Evolutionary conservation across 2,113 vertebrate species (phyloP).

Genomic region (Probosciger aterrimus): DNA sequence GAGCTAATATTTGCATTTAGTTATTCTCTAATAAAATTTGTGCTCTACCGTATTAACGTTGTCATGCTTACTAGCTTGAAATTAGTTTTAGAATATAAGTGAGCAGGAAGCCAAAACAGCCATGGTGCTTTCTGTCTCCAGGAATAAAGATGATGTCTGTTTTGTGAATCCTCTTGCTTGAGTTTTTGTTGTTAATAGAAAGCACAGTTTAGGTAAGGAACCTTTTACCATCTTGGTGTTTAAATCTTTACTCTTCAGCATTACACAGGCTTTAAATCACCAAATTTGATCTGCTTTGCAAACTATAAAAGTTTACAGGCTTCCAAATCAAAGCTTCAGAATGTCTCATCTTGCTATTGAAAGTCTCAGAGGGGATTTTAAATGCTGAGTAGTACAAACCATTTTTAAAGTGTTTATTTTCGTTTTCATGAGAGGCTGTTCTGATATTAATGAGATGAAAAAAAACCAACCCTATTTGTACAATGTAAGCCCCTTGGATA

Average conservation of each 20-base stretch:
- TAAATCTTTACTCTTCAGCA: neutral
- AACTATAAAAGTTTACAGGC: neutral
- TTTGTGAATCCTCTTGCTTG: neutral
- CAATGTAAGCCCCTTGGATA: neutral
- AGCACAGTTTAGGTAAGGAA: neutral
- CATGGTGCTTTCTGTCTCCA: neutral
- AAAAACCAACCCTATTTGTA: neutral
- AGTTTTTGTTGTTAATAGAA: neutral
- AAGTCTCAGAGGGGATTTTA: neutral
- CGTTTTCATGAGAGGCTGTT: neutral
- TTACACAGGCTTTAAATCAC: neutral
- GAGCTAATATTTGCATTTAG: constrained; percentile 7
- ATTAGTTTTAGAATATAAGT: neutral
- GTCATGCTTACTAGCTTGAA: neutral
- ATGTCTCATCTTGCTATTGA: neutral
- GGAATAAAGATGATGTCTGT: neutral
- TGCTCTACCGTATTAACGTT: neutral
- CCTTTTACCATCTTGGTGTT: neutral
- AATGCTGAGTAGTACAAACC: neutral
- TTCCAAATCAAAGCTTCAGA: neutral
- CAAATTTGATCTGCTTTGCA: neutral
- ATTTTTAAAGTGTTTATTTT: neutral
- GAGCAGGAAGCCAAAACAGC: neutral
- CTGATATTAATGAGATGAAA: neutral
- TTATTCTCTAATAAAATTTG: constrained; percentile 24